Base-by-base conservation (phyloP, 53 echinoderm and acorn worm species). In the Apostichopus leukothele region DNA sequence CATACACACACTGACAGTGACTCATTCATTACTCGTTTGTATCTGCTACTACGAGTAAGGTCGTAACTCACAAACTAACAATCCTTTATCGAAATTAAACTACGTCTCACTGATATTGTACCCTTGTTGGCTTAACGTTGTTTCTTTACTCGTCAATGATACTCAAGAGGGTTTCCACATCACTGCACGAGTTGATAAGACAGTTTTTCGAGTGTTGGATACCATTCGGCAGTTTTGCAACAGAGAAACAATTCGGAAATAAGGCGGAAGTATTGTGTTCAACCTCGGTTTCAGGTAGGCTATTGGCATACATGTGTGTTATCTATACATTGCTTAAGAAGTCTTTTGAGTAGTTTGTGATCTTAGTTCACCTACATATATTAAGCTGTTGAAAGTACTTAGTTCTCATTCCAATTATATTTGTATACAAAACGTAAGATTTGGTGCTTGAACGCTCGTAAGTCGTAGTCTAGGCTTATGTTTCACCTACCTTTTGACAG, bases 181-280 rank as follows among this genome's bases (percentile, higher is more conserved):
- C 63, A 63, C 16, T 63, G 12, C 63, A 13, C 63, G 63, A 63
- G 12, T 4, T 16, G 16, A 63, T 11, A 63, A 63, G 63, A 63
- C 63, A 63, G 63, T 63, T 63, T 39, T 13, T 63, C 63, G 11
- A 63, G 63, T 63, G 63, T 63, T 63, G 63, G 63, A 63, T 63
- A 63, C 16, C 16, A 16, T 63, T 63, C 7, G 63, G 16, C 63
- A 63, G 16, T 13, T 63, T 63, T 11, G 11, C 12, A 63, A 11
- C 63, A 63, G 63, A 63, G 63, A 63, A 63, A 16, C 78, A 78
- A 51, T 78, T 78, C 78, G 78, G 78, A 78, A 78, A 78, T 78
- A 78, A 78, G 78, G 78, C 78, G 78, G 78, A 78, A 78, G 78
- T 78, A 51, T 78, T 53, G 78, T 78, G 78, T 78, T 78, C 53